Base-by-base conservation (phyloP, 2,797 vertebrate species). In the Rachycentron canadum region DNA sequence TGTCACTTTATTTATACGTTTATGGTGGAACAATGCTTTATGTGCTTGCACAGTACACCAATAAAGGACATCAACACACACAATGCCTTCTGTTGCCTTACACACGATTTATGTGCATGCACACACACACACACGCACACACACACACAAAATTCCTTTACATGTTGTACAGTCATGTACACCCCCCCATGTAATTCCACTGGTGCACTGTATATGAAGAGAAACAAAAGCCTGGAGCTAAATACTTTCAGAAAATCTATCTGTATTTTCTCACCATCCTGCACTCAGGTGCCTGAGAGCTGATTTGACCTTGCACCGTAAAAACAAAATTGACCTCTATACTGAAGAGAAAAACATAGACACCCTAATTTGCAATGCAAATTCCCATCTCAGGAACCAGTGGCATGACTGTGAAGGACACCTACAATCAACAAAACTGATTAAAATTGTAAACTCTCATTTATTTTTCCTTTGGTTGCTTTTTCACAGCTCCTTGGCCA, bases 391-490 rank as follows among this genome's bases (percentile, higher is more conserved):
- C 32, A 57, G 34, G 60, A 56, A 74, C 64, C 34, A 68, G 11
- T 69, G 64, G 49, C 58, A 65, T 1, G 8, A 49, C 74, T 58
- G 76, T 79, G 71, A 86, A 90, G 87, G 86, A 82, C 79, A 83
- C 49, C 21, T 14, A 58, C 77, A 78, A 62, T 81, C 64, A 72
- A 70, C 0, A 1, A 74, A 83, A 87, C 1, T 17, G 43, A 86
- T 88, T 70, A 25, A 74, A 81, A 82, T 64, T 70, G 30, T 40
- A 43, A 69, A 41, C 10, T 59, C 26, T 68, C n/a, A 52, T 72
- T 80, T 73, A 65, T 69, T 59, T 74, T 53, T 26, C 58, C 25
- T 58, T 36, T 53, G 25, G 23, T 13, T 57, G 14, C 6, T 45
- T 36, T 67, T 69, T 76, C 38, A 52, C 14, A n/a, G 30, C 56